phyloP scores from a whole-genome alignment of 2,888 invertebrate genomes.

The Epinotia brunnichana region DNA sequence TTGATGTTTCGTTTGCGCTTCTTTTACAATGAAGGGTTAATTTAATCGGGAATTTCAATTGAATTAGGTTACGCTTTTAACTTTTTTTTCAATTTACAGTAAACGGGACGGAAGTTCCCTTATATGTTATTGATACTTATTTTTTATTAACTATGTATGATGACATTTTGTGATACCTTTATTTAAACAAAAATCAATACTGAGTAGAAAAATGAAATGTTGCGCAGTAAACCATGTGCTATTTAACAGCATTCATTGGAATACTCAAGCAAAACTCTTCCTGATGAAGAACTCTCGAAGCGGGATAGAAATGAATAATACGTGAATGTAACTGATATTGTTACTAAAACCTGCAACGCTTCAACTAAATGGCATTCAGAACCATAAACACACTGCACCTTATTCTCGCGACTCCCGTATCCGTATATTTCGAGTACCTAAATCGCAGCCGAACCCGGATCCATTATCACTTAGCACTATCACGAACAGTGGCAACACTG shows the following conservation, averaged over 20 bases:
- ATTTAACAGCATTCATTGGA: too few species aligned
- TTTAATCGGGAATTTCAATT: conserved; percentile 9
- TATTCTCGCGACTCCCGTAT: neutral
- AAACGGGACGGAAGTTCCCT: neutral
- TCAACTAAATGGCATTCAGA: too few species aligned
- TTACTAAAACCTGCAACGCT: too few species aligned
- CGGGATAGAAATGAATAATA: too few species aligned
- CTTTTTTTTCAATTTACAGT: neutral
- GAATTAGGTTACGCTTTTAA: conserved; percentile 1
- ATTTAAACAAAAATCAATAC: too few species aligned
- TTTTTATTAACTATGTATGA: conserved; percentile 2
- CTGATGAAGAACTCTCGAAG: too few species aligned
- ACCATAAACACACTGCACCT: neutral
- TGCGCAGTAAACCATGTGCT: too few species aligned
- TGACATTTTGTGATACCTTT: too few species aligned
- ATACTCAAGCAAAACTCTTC: too few species aligned
- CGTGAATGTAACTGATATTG: too few species aligned
- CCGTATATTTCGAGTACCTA: neutral
- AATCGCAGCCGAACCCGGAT: neutral
- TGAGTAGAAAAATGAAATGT: too few species aligned
- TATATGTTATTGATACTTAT: too few species aligned
- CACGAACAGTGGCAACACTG: neutral
- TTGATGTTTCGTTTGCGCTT: conserved; percentile 1
- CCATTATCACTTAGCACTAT: neutral
- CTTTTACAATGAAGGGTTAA: conserved; percentile 16